These are phyloP conservation scores for Chrysopilus asiliformis DNA, from an alignment of 2,888 invertebrate genomes.

Conservation along the genomic window DNA sequence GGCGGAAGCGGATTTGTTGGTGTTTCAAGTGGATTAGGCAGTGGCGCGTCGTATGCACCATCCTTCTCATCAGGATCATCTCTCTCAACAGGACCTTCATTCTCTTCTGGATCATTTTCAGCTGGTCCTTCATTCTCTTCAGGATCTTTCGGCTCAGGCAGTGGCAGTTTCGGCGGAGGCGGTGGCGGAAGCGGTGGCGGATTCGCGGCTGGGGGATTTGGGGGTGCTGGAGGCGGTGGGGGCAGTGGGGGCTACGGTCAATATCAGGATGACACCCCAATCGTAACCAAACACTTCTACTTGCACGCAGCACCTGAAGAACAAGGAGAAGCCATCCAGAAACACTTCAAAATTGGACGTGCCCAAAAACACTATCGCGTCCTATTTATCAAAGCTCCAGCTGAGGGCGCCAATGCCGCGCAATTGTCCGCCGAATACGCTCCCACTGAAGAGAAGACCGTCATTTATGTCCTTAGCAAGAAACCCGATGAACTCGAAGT, in stretches of 20 bases:
- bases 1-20: slow-evolving; percentile 1
- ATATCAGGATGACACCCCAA: slow-evolving; percentile 6
- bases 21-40: background rate
- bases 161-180: background rate
- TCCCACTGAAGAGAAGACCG: slow-evolving; percentile 33
- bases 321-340: slow-evolving; percentile 8
- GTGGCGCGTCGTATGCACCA: too few species aligned
- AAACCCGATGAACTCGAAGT: slow-evolving; percentile 30
- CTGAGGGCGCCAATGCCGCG: slow-evolving; percentile 23
- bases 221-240: background rate
- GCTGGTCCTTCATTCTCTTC: background rate
- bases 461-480: slow-evolving; percentile 33
- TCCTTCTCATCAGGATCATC: too few species aligned
- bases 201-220: background rate
- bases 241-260: background rate
- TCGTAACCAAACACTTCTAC: slow-evolving; percentile 15
- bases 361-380: slow-evolving; percentile 34
- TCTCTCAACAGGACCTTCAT: background rate
- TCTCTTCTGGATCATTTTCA: background rate
- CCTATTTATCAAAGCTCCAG: slow-evolving; percentile 34
- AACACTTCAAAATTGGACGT: slow-evolving; percentile 22
- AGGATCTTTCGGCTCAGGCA: background rate
- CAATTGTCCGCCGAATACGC: slow-evolving; percentile 29
- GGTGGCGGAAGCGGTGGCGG: background rate
- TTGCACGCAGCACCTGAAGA: slow-evolving; percentile 19